Evolutionary conservation across 2,797 vertebrate genomes (phyloP).

Genomic region (Eutrigla gurnardus): DNA sequence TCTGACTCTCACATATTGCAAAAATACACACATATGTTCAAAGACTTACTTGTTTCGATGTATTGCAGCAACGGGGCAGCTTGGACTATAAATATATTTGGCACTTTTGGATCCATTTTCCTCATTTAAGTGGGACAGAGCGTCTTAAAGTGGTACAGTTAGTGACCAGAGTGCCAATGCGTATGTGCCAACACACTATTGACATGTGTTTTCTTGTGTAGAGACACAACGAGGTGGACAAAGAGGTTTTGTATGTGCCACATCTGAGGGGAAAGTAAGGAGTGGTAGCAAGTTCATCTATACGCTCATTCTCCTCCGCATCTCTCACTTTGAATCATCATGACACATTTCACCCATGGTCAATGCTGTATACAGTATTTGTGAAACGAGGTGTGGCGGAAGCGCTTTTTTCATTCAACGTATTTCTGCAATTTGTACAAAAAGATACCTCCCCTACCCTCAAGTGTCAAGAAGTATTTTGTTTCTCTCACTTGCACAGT

Average conservation of each 20-base stretch:
- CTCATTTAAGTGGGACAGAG: conserved; percentile 51
- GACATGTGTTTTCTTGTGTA: conserved; percentile 51
- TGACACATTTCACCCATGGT: conserved; percentile 56
- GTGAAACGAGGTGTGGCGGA: conserved; percentile 61
- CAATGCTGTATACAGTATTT: conserved; percentile 58
- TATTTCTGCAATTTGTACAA: conserved; percentile 80
- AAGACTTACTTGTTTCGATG: conserved; percentile 46
- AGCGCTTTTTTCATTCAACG: conserved; percentile 68
- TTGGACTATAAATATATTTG: conserved; percentile 59
- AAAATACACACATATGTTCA: conserved; percentile 34
- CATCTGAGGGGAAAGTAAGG: conserved; percentile 33
- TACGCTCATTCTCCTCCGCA: conserved; percentile 48
- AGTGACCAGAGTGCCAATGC: conserved; percentile 62
- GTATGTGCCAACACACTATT: conserved; percentile 60
- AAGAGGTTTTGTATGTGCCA: conserved; percentile 42
- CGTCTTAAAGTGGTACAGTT: conserved; percentile 38
- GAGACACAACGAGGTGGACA: conserved; percentile 36
- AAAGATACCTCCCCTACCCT: conserved; percentile 71
- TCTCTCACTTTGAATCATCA: conserved; percentile 51
- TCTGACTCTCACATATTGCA: conserved; percentile 43
- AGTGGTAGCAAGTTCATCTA: conserved; percentile 71
- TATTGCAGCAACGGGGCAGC: conserved; percentile 69
- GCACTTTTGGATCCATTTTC: conserved; percentile 57
- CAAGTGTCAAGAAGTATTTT: conserved; percentile 72
- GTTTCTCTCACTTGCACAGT: conserved; percentile 84